Evolutionary conservation across 2,888 invertebrate genomes (phyloP).

Genomic region (Trichogramma evanescens): DNA sequence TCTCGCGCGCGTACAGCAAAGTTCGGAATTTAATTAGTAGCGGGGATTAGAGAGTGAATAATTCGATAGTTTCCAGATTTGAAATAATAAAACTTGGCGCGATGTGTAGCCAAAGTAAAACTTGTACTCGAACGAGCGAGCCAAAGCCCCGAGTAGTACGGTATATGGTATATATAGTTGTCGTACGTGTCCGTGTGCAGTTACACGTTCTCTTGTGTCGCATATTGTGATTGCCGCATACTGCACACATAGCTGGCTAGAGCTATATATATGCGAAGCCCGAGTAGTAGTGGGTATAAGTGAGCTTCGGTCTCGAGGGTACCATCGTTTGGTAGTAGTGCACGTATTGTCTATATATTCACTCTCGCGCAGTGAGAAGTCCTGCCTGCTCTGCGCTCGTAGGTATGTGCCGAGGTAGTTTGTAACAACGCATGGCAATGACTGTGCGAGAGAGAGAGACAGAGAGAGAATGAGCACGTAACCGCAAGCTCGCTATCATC

Average conservation of each 20-base stretch:
- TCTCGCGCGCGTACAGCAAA: too few relatives aligned
- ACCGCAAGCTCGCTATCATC: conserved; percentile 29
- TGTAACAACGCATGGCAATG: not conserved
- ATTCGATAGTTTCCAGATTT: too few relatives aligned
- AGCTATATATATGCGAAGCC: too few relatives aligned
- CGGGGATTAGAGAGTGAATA: too few relatives aligned
- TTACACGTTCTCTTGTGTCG: not conserved
- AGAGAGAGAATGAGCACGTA: conserved; percentile 19
- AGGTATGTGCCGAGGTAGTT: not conserved
- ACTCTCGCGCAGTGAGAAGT: not conserved
- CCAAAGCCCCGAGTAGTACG: too few relatives aligned
- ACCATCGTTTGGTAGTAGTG: conserved; percentile 29
- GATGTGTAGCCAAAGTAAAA: too few relatives aligned
- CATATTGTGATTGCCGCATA: conserved; percentile 13
- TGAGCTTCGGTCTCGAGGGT: conserved; percentile 30
- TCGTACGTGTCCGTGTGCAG: too few relatives aligned
- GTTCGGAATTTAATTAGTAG: too few relatives aligned
- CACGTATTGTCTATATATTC: not conserved
- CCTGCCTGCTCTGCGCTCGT: not conserved
- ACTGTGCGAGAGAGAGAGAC: not conserved
- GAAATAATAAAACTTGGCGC: too few relatives aligned
- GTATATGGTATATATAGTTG: too few relatives aligned
- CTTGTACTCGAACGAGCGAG: too few relatives aligned
- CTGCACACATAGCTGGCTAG: too few relatives aligned
- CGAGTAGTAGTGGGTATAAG: not conserved